phyloP scores from a whole-genome alignment of 2,888 invertebrate species.

The Capitulum mitella region DNA sequence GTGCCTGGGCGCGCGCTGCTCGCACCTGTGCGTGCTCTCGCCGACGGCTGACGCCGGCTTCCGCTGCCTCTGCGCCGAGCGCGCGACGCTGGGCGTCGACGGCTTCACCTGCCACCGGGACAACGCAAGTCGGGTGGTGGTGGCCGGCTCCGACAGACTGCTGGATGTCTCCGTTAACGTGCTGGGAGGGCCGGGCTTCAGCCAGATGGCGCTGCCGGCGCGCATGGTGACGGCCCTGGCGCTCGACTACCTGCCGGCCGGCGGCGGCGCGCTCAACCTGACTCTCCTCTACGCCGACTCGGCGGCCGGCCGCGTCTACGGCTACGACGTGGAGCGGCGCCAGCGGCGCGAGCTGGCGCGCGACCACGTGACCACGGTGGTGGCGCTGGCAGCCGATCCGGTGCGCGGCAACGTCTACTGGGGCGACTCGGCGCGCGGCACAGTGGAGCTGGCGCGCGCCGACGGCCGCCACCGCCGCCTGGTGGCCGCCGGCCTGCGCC shows the following conservation, averaged over 20 bases:
- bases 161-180: not conserved
- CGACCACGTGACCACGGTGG: not conserved
- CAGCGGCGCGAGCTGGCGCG: not conserved
- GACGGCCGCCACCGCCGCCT: constrained; percentile 10
- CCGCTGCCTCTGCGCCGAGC: constrained; percentile 11
- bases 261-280: not conserved
- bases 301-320: not conserved
- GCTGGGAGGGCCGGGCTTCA: not conserved
- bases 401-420: constrained; percentile 17
- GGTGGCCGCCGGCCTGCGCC: not conserved
- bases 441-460: not conserved
- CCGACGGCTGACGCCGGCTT: not conserved
- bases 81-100: not conserved
- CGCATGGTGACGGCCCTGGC: constrained; percentile 6
- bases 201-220: not conserved
- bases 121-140: not conserved
- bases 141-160: not conserved
- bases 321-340: not conserved
- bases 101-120: not conserved
- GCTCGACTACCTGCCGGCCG: not conserved
- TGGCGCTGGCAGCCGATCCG: not conserved
- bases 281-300: constrained; percentile 8
- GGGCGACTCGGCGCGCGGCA: not conserved
- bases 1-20: constrained; percentile 31
- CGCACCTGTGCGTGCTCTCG: constrained; percentile 34